Percentiles rank a stretch among this genome's conserved stretches.
phyloP scores from a whole-genome alignment of 1,140 invertebrate genomes.

The Drosophila tani region DNA sequence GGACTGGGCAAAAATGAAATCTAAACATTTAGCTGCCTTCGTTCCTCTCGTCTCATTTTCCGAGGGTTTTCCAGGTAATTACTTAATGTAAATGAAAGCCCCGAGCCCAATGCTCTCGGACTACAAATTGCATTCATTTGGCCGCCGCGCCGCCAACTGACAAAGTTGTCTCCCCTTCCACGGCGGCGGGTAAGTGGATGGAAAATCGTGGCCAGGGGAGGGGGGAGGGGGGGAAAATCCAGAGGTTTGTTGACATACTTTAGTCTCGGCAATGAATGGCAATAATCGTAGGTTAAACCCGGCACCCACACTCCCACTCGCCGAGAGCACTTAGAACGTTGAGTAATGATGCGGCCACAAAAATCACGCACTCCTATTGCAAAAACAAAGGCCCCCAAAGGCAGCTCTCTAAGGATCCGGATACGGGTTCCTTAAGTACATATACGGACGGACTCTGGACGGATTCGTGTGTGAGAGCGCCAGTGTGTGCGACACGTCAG shows the following conservation, averaged over 20 bases:
- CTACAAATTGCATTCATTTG: slow-evolving; percentile 66
- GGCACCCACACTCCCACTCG: background rate
- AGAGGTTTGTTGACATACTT: slow-evolving; percentile 59
- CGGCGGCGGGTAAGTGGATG: background rate
- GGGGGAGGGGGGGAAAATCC: background rate
- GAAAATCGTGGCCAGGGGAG: background rate
- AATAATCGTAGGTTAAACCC: slow-evolving; percentile 60
- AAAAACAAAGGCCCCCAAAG: slow-evolving; percentile 24
- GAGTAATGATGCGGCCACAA: slow-evolving; percentile 70
- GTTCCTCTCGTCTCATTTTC: background rate
- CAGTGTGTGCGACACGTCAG: slow-evolving; percentile 58
- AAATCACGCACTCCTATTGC: slow-evolving; percentile 73
- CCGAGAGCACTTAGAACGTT: slow-evolving; percentile 36
- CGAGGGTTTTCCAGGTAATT: slow-evolving; percentile 63
- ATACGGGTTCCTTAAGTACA: slow-evolving; percentile 5
- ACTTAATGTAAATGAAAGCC: slow-evolving; percentile 73
- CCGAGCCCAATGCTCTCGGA: slow-evolving; percentile 39
- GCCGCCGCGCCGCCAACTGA: slow-evolving; percentile 3
- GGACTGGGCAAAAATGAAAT: slow-evolving; percentile 18
- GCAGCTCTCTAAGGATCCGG: background rate
- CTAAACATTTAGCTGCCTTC: slow-evolving; percentile 26
- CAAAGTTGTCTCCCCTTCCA: slow-evolving; percentile 35
- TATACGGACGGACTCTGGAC: background rate
- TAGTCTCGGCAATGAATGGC: slow-evolving; percentile 61
- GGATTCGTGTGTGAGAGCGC: slow-evolving; percentile 5